A percentile compares a stretch with the other conserved stretches of the same genome.
Evolutionary conservation across 2,113 vertebrate genomes (phyloP).

Genomic region (Cichladusa arquata): DNA sequence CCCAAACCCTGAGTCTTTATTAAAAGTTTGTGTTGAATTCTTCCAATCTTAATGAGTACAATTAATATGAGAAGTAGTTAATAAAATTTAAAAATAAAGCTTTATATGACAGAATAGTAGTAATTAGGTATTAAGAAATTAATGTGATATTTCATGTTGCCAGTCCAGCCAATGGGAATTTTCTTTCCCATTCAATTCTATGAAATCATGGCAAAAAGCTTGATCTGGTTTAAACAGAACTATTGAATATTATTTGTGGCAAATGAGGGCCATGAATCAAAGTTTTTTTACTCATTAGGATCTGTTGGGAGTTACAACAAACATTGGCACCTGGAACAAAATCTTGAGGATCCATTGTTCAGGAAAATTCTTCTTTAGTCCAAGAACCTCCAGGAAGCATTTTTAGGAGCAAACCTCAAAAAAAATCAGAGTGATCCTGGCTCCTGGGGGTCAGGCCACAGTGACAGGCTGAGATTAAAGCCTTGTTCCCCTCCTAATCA

Average conservation of each 20-base stretch:
- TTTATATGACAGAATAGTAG: neutral
- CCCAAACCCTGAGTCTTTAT: neutral
- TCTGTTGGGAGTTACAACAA: accelerated
- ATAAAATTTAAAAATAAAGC: neutral
- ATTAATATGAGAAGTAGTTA: neutral
- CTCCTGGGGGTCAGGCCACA: no score
- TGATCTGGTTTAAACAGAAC: neutral
- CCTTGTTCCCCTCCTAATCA: neutral
- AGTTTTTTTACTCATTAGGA: neutral
- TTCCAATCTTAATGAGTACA: neutral
- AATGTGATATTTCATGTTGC: neutral
- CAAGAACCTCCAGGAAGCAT: neutral
- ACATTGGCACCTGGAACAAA: neutral
- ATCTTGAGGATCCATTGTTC: neutral
- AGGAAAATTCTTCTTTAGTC: neutral
- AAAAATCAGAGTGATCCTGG: no score
- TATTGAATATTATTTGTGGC: neutral
- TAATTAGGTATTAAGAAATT: neutral
- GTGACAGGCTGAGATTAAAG: neutral
- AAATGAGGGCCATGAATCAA: neutral
- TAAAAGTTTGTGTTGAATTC: neutral
- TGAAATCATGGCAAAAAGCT: neutral
- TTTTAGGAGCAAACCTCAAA: neutral
- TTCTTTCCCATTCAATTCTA: neutral
- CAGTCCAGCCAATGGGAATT: neutral